Conservation (phyloP, 2,113 vertebrate species). For the Lasiurus borealis region DNA sequence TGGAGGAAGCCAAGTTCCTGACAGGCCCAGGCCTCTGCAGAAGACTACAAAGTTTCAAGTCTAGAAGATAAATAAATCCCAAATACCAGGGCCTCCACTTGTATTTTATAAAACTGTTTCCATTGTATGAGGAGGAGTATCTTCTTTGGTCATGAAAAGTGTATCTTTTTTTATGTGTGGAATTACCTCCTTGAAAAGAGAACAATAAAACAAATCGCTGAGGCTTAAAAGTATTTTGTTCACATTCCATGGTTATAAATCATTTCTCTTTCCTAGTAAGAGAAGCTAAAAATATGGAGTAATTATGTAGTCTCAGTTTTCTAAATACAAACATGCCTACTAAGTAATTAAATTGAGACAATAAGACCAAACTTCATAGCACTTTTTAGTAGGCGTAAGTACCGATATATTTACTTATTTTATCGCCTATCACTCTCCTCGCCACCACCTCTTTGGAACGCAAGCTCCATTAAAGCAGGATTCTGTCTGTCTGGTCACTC, state of each 20-base stretch:
- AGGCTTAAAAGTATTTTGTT: neutral
- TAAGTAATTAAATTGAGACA: neutral
- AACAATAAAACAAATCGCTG: neutral
- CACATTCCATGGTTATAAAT: neutral
- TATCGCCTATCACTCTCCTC: neutral
- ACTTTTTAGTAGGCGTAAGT: neutral
- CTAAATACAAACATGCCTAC: neutral
- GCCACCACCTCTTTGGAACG: neutral
- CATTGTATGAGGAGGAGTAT: neutral
- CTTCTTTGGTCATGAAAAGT: neutral
- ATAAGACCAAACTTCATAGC: neutral
- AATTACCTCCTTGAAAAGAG: slow-evolving; percentile 27
- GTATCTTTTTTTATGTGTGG: neutral
- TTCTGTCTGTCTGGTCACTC: neutral
- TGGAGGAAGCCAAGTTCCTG: too few relatives aligned
- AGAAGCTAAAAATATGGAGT: neutral
- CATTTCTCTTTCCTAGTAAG: slow-evolving; percentile 12
- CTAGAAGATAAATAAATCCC: too few relatives aligned
- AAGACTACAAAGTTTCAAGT: too few relatives aligned
- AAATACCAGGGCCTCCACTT: too few relatives aligned
- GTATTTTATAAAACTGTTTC: slow-evolving; percentile 3
- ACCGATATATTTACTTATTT: neutral
- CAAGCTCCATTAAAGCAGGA: neutral
- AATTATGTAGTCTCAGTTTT: neutral
- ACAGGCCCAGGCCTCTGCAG: too few relatives aligned